Evolutionary conservation across 2,797 vertebrate species (phyloP).

Genomic region (Anabas testudineus): DNA sequence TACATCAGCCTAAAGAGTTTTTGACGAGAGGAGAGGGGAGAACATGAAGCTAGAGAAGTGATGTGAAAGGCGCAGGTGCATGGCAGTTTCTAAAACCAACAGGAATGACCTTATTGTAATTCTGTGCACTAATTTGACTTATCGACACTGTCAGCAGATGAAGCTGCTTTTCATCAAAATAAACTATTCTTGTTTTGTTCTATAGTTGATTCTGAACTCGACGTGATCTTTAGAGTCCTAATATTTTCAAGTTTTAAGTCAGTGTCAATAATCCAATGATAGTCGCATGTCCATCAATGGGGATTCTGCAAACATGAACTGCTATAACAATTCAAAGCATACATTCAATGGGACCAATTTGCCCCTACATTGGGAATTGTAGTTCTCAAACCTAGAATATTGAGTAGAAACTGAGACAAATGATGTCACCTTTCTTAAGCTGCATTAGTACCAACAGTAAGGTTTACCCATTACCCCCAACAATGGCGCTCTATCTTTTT

Average conservation of each 20-base stretch:
- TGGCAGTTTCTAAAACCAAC: slow-evolving; percentile 4
- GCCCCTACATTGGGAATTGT: neutral
- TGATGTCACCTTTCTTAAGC: too few relatives aligned
- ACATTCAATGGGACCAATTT: neutral
- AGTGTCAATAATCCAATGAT: neutral
- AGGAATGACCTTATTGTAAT: neutral
- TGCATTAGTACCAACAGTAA: too few relatives aligned
- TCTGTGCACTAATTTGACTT: neutral
- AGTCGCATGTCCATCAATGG: neutral
- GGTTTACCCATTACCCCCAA: too few relatives aligned
- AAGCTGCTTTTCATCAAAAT: neutral
- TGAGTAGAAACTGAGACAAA: too few relatives aligned
- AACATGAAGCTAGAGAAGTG: neutral
- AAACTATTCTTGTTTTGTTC: too few relatives aligned
- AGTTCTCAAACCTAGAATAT: too few relatives aligned
- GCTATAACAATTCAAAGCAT: neutral
- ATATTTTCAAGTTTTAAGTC: neutral
- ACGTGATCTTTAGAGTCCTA: neutral
- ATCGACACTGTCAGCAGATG: neutral
- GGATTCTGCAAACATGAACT: neutral
- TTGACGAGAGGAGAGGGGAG: slow-evolving; percentile 5
- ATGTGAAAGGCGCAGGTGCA: slow-evolving; percentile 6
- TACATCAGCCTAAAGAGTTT: slow-evolving; percentile 27
- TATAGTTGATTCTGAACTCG: neutral
- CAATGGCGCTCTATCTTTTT: too few relatives aligned